Conservation (phyloP, 2,888 invertebrate genomes). For the Tanytarsus gracilentus region DNA sequence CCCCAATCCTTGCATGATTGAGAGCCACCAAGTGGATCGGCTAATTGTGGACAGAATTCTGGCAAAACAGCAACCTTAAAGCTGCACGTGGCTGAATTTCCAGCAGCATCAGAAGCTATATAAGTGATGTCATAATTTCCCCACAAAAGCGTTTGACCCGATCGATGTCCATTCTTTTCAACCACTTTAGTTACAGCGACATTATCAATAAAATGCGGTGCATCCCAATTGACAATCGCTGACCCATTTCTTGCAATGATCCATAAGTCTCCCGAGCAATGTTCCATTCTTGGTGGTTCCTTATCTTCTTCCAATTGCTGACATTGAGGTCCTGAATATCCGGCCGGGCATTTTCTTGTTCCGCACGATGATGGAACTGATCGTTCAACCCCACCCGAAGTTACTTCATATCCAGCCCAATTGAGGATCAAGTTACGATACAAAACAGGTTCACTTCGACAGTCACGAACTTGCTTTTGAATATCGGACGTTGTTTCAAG, state of each 20-base stretch:
- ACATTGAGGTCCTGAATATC: constrained; percentile 77
- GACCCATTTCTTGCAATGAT: constrained; percentile 88
- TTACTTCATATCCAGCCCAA: constrained; percentile 90
- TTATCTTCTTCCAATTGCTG: constrained; percentile 77
- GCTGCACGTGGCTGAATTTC: constrained; percentile 82
- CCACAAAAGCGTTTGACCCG: constrained; percentile 82
- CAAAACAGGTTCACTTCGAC: constrained; percentile 82
- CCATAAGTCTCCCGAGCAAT: constrained; percentile 91
- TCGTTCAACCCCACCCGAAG: constrained; percentile 80
- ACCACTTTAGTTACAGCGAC: constrained; percentile 69
- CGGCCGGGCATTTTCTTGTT: constrained; percentile 77
- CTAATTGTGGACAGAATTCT: constrained; percentile 82
- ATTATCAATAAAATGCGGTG: constrained; percentile 83
- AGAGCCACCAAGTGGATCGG: constrained; percentile 83
- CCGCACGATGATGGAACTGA: constrained; percentile 88
- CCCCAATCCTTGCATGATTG: constrained; percentile 95
- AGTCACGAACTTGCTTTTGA: constrained; percentile 88
- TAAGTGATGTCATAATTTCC: constrained; percentile 88
- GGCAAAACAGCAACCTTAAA: constrained; percentile 85
- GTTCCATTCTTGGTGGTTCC: constrained; percentile 73
- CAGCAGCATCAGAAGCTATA: constrained; percentile 85
- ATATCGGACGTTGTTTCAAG: constrained; percentile 86
- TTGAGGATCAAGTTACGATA: constrained; percentile 77
- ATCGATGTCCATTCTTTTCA: constrained; percentile 76
- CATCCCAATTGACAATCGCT: constrained; percentile 83